Evolutionary conservation across 2,113 vertebrate genomes (phyloP).

Genomic region (Cervus canadensis): DNA sequence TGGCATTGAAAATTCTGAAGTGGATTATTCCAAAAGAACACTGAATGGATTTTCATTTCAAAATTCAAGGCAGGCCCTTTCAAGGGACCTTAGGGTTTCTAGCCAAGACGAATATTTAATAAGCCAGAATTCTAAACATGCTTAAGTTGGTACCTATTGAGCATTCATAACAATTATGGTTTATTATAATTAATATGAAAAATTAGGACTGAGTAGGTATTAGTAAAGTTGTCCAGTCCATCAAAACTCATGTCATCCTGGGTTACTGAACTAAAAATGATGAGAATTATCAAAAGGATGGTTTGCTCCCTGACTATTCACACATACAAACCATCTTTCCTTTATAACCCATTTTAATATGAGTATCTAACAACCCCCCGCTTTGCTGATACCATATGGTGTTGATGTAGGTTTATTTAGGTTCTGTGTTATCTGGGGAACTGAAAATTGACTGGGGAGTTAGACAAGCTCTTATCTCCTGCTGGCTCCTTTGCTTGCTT

Average conservation of each 20-base stretch:
- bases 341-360: constrained; percentile 60
- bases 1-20: constrained; percentile 29
- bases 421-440: constrained; percentile 64
- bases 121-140: constrained; percentile 19
- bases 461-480: constrained; percentile 62
- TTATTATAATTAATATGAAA: background rate
- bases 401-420: constrained; percentile 73
- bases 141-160: background rate
- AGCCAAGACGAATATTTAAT: constrained; percentile 22
- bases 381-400: constrained; percentile 69
- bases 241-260: constrained; percentile 14
- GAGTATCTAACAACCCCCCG: constrained; percentile 35
- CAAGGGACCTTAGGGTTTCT: constrained; percentile 37
- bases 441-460: constrained; percentile 69
- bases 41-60: constrained; percentile 46
- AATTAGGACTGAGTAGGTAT: background rate
- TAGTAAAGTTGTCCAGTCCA: background rate
- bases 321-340: constrained; percentile 33
- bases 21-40: constrained; percentile 36
- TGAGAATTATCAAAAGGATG: constrained; percentile 30
- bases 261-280: constrained; percentile 39
- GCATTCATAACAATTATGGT: background rate
- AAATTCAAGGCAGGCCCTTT: constrained; percentile 37
- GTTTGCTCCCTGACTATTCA: constrained; percentile 22
- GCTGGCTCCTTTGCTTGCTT: constrained; percentile 60